Evolutionary conservation across 2,797 vertebrate species (phyloP).

Genomic region (Bufotes viridis): DNA sequence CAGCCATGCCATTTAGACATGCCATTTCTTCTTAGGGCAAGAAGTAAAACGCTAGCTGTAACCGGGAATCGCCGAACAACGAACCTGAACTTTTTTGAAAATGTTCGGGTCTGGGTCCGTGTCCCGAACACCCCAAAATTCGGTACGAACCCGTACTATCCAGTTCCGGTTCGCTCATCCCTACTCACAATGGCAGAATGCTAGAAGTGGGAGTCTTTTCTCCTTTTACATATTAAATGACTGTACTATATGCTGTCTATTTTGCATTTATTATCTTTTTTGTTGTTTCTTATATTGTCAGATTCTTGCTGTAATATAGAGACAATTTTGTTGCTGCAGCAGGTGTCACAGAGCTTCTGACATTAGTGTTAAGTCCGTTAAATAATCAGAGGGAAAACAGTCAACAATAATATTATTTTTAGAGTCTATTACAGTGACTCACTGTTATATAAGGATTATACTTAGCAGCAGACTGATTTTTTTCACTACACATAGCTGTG

Average conservation of each 20-base stretch:
- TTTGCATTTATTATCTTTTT: background rate
- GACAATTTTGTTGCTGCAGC: background rate
- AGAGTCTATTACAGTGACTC: background rate
- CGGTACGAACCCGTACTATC: too few relatives aligned
- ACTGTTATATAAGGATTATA: slow-evolving; percentile 1
- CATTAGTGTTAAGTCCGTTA: background rate
- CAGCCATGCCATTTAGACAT: too few relatives aligned
- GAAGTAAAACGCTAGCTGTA: too few relatives aligned
- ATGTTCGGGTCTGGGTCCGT: too few relatives aligned
- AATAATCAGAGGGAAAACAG: background rate
- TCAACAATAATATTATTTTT: slow-evolving; percentile 10
- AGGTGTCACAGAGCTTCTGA: background rate
- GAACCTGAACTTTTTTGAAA: too few relatives aligned
- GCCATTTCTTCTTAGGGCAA: too few relatives aligned
- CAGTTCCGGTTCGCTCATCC: too few relatives aligned
- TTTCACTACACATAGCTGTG: background rate
- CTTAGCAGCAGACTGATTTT: background rate
- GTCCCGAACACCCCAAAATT: too few relatives aligned
- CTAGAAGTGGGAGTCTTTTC: background rate
- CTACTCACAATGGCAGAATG: background rate
- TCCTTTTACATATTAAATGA: background rate
- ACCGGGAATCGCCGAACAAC: too few relatives aligned
- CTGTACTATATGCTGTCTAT: background rate
- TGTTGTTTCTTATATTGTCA: background rate
- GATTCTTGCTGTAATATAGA: background rate